Base-by-base conservation (phyloP, 2,113 vertebrate species). In the Vulpes ferrilata region DNA sequence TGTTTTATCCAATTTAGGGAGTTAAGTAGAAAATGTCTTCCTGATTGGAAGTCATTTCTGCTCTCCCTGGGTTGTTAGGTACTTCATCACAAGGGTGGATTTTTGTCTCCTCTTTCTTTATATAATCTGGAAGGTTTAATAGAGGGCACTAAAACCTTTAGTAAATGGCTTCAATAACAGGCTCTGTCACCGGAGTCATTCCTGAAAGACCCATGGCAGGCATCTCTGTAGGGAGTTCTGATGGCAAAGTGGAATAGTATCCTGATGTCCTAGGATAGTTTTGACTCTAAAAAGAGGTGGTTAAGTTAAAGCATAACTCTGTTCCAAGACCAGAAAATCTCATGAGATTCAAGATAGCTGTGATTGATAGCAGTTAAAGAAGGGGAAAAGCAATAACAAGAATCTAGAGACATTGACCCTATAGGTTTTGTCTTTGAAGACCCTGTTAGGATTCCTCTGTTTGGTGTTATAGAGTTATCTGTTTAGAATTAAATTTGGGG, bases 31-130 rank as follows among this genome's bases (percentile, higher is more conserved):
- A 67, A 74, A 53, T 69, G 7, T 64, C 32, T 93, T 87, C 43
- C 51, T 91, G 35, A 43, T 74, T 87, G 43, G 92, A 92, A 89
- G 80, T 51, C 60, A 57, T 90, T 86, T 90, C 73, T 87, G 22
- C 59, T 65, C 55, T 80, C 87, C 57, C 48, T 88, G 27, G 38
- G 3, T 78, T 92, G 51, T 74, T 84, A 83, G 69, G 67, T 83
- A 35, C 65, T 86, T 81, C 38, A 85, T 80, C 23, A 57, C 25
- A 51, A 84, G 11, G 7, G 23, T 62, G 90, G 20, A 25, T 74
- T 64, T 83, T 83, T 79, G 15, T 67, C 8, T 96, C 22, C 1
- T 86, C 32, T 83, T 74, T 67, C 74, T 91, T 88, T 90, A 35
- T 32, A 2, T 91, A 59, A 38, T 53, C 88, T 64, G 32, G 35